Percentiles rank a stretch among this genome's conserved stretches.
These are phyloP conservation scores for Zaprionus lineosus DNA, from an alignment of 2,888 invertebrate genomes.

Conservation along the genomic window DNA sequence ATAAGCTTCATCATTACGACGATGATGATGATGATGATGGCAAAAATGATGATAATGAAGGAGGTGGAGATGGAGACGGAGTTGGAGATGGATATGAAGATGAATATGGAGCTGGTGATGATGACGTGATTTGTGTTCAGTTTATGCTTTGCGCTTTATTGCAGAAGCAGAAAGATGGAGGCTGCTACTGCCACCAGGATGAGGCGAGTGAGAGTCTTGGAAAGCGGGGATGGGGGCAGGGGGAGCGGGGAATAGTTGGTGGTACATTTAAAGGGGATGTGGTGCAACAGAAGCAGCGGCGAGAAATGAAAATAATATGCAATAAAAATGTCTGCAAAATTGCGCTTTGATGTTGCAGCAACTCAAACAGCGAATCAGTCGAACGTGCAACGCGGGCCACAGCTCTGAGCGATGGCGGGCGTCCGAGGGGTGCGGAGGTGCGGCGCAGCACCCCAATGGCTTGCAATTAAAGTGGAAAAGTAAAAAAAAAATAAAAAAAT, in stretches of 20 bases:
- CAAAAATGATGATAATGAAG: neutral
- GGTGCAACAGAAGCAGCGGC: slow-evolving; percentile 20
- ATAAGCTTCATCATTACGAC: slow-evolving; percentile 25
- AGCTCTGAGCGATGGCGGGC: neutral
- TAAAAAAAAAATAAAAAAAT: neutral
- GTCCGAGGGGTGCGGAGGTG: neutral
- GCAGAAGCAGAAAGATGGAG: neutral
- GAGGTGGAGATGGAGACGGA: neutral
- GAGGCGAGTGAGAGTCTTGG: neutral
- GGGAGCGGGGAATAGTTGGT: neutral
- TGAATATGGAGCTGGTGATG: neutral
- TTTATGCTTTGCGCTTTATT: neutral
- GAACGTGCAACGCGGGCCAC: slow-evolving; percentile 47
- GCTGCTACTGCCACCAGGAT: neutral
- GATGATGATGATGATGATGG: slow-evolving; percentile 11
- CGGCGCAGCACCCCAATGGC: neutral
- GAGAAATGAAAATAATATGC: slow-evolving; percentile 66
- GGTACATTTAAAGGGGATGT: too few relatives aligned
- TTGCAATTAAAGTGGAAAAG: neutral
- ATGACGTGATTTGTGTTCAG: neutral
- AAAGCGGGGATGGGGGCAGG: neutral
- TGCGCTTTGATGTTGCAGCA: slow-evolving; percentile 62
- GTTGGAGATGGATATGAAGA: neutral
- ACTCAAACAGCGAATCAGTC: slow-evolving; percentile 32
- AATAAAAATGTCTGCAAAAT: slow-evolving; percentile 63